Evolutionary conservation across 2,888 invertebrate species (phyloP).

Genomic region (Ormyrus pomaceus): DNA sequence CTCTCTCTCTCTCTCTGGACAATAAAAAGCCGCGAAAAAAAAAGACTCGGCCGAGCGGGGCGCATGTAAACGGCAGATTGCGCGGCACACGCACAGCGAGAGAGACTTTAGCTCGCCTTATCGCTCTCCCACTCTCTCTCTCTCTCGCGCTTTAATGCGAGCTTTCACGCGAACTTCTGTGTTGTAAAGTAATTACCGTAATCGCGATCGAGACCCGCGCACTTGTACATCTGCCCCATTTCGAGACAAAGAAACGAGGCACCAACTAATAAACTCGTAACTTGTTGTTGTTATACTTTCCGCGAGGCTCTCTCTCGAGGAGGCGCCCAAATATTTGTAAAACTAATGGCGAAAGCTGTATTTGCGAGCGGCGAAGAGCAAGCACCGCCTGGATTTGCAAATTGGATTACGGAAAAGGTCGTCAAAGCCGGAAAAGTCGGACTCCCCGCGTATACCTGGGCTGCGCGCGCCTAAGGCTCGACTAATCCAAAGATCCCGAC

Average conservation of each 20-base stretch:
- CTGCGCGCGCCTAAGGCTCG: constrained; percentile 56
- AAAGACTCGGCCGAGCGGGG: background rate
- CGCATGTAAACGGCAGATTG: constrained; percentile 29
- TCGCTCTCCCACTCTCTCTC: constrained; percentile 1
- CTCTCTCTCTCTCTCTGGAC: too few relatives aligned
- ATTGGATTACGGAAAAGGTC: constrained; percentile 66
- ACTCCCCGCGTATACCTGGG: constrained; percentile 33
- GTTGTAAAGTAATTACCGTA: constrained; percentile 41
- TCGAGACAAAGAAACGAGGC: constrained; percentile 29
- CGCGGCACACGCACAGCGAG: constrained; percentile 3
- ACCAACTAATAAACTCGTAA: constrained; percentile 17
- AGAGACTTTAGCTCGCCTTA: constrained; percentile 1
- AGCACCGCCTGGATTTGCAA: constrained; percentile 64
- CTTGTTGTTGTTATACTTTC: background rate
- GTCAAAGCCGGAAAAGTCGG: constrained; percentile 23
- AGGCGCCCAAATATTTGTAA: constrained; percentile 32
- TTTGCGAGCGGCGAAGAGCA: constrained; percentile 25
- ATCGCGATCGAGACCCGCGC: background rate
- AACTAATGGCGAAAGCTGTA: constrained; percentile 22
- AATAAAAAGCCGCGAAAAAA: too few relatives aligned
- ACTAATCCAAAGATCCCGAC: constrained; percentile 68
- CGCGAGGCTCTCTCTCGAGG: background rate
- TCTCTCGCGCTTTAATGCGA: constrained; percentile 37
- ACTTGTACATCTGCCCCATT: constrained; percentile 29
- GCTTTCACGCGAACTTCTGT: constrained; percentile 45